A percentile compares a stretch with the other conserved stretches of the same genome.
Conservation (phyloP, 1,140 invertebrate species). For the Pseudomyrmex concolor region DNA sequence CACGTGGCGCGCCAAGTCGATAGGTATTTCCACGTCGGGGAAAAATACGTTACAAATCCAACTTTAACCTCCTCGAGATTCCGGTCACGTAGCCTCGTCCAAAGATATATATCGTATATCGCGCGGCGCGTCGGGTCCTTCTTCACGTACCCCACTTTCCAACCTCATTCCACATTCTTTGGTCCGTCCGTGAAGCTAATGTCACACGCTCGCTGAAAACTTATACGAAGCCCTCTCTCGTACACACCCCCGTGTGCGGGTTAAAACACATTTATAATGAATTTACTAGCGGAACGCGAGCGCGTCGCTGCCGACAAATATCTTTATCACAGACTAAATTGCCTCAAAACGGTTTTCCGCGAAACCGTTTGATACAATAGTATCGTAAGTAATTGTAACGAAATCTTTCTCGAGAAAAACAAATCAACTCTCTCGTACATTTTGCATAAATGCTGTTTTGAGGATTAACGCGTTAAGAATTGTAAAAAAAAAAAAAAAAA, state of each 20-base stretch:
- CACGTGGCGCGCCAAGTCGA: conserved; percentile 67
- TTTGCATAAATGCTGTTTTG: not conserved
- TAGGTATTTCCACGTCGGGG: conserved; percentile 75
- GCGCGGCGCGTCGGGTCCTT: conserved; percentile 72
- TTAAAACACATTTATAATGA: conserved; percentile 37
- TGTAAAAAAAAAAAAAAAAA: not conserved
- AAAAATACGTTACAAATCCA: conserved; percentile 80
- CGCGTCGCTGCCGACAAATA: not conserved
- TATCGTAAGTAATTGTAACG: not conserved
- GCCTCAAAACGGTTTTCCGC: not conserved
- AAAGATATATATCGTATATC: conserved; percentile 76
- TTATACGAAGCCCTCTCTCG: conserved; percentile 27
- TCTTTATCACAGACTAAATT: not conserved
- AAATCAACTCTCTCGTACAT: not conserved
- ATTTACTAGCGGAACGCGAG: conserved; percentile 20
- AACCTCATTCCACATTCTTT: conserved; percentile 68
- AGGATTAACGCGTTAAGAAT: not conserved
- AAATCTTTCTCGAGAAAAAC: not conserved
- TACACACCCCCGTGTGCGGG: not conserved
- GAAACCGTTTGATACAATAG: not conserved
- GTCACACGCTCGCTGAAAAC: conserved; percentile 68
- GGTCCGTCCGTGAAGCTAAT: conserved; percentile 61
- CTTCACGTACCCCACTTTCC: conserved; percentile 72
- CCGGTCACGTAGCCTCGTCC: conserved; percentile 75
- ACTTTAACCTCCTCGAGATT: conserved; percentile 76